A percentile compares a stretch with the other conserved stretches of the same genome.
Conservation (phyloP, 2,888 invertebrate species). For the Drosophila prostipennis region DNA sequence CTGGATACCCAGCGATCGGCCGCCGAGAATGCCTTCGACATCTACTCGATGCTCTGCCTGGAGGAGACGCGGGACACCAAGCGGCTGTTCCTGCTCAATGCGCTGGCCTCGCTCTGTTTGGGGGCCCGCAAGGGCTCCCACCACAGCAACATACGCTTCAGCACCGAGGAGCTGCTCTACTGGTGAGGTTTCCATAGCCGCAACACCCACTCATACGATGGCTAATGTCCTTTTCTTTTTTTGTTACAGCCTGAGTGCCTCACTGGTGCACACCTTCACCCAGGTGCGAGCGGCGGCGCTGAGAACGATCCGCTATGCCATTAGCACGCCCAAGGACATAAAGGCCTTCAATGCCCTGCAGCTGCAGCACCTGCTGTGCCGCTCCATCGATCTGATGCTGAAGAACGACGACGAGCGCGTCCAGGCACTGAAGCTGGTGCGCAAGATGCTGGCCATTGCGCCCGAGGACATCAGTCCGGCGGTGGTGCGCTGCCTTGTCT, state of each 20-base stretch:
- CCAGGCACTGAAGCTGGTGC: slow-evolving; percentile 93
- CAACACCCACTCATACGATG: too few relatives aligned
- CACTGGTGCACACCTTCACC: slow-evolving; percentile 93
- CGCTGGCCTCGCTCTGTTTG: slow-evolving; percentile 90
- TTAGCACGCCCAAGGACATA: slow-evolving; percentile 91
- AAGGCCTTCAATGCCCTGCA: slow-evolving; percentile 91
- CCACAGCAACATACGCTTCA: slow-evolving; percentile 87
- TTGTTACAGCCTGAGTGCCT: slow-evolving; percentile 90
- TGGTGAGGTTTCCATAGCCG: slow-evolving; percentile 86
- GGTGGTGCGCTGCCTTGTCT: slow-evolving; percentile 91
- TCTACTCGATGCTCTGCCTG: slow-evolving; percentile 87
- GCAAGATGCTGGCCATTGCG: slow-evolving; percentile 87
- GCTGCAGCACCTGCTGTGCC: slow-evolving; percentile 92
- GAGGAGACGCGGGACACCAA: slow-evolving; percentile 88
- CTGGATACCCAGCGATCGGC: slow-evolving; percentile 87
- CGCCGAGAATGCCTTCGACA: slow-evolving; percentile 87
- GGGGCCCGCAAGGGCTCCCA: slow-evolving; percentile 58
- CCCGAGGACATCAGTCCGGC: slow-evolving; percentile 90
- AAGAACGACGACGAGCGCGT: slow-evolving; percentile 96
- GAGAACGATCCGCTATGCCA: slow-evolving; percentile 93
- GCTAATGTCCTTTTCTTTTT: background rate
- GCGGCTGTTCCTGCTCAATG: slow-evolving; percentile 94
- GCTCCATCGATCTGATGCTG: slow-evolving; percentile 94
- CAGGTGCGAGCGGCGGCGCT: slow-evolving; percentile 95
- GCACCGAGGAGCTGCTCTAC: slow-evolving; percentile 91